A percentile compares a stretch with the other conserved stretches of the same genome.
Evolutionary conservation across 1,140 invertebrate species (phyloP).

Genomic region (Neodiprion virginianus): DNA sequence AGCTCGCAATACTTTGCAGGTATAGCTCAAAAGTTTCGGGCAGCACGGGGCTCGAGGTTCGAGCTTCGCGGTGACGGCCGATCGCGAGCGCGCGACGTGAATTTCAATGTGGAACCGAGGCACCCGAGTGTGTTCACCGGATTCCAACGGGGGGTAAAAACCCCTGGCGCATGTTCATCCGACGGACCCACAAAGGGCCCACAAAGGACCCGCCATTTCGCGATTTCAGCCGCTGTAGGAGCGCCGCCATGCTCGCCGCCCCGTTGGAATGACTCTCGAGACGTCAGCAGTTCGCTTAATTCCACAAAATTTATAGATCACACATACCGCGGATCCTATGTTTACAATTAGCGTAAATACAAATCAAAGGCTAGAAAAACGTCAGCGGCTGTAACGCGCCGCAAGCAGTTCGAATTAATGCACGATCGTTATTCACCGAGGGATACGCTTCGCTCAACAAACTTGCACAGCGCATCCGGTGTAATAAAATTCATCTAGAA

Average conservation of each 20-base stretch:
- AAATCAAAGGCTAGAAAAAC: not conserved
- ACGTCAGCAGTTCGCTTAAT: slow-evolving; percentile 2
- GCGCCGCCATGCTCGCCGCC: slow-evolving; percentile 14
- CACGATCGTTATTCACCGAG: not conserved
- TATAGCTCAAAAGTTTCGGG: not conserved
- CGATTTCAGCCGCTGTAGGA: slow-evolving; percentile 8
- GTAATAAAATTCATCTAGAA: not conserved
- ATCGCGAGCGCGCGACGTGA: slow-evolving; percentile 45
- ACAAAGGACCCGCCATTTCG: slow-evolving; percentile 48
- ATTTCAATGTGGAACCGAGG: slow-evolving; percentile 45
- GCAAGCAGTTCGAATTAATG: not conserved
- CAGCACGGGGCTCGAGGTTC: not conserved
- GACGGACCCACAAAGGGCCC: slow-evolving; percentile 24
- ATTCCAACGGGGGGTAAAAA: slow-evolving; percentile 50
- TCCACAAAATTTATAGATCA: not conserved
- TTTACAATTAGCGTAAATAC: not conserved
- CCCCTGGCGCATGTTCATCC: slow-evolving; percentile 38
- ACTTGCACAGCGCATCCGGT: not conserved
- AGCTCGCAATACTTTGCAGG: not conserved
- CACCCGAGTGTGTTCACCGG: slow-evolving; percentile 51
- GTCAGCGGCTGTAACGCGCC: not conserved
- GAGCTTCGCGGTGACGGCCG: slow-evolving; percentile 36
- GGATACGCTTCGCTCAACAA: not conserved
- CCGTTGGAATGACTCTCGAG: not conserved
- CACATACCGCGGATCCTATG: not conserved